A percentile compares a stretch with the other conserved stretches of the same genome.
Evolutionary conservation across 2,113 vertebrate genomes (phyloP).

Genomic region (Leptobrachium ailaonicum): DNA sequence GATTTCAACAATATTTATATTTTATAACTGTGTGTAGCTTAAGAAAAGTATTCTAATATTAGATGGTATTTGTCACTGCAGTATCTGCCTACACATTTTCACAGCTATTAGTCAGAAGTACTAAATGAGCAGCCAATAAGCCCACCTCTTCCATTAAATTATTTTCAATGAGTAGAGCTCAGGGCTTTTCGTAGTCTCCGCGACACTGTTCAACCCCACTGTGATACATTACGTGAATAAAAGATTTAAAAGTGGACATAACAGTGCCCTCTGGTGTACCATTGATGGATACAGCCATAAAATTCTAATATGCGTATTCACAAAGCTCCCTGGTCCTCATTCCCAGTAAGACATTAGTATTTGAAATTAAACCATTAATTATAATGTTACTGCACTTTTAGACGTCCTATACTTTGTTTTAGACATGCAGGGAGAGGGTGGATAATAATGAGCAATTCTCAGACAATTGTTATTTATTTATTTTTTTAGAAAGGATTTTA

Average conservation of each 20-base stretch:
- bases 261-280: slow-evolving; percentile 27
- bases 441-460: too few species aligned
- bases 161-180: slow-evolving; percentile 12
- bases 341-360: too few species aligned
- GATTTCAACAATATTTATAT: background rate
- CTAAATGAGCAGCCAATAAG: slow-evolving; percentile 28
- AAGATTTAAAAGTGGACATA: slow-evolving; percentile 6
- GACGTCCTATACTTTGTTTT: too few species aligned
- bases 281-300: background rate
- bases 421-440: too few species aligned
- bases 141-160: slow-evolving; percentile 28
- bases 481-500: too few species aligned
- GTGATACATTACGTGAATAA: background rate
- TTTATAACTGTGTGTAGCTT: slow-evolving; percentile 27
- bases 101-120: slow-evolving; percentile 18
- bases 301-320: background rate
- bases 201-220: background rate
- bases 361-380: too few species aligned
- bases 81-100: slow-evolving; percentile 15
- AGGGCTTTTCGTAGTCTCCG: slow-evolving; percentile 7
- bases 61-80: slow-evolving; percentile 10
- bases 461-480: too few species aligned
- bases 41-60: slow-evolving; percentile 1
- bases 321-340: too few species aligned
- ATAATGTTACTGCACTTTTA: too few species aligned